Evolutionary conservation across 2,113 vertebrate genomes (phyloP).

Genomic region (Tragelaphus scriptus): DNA sequence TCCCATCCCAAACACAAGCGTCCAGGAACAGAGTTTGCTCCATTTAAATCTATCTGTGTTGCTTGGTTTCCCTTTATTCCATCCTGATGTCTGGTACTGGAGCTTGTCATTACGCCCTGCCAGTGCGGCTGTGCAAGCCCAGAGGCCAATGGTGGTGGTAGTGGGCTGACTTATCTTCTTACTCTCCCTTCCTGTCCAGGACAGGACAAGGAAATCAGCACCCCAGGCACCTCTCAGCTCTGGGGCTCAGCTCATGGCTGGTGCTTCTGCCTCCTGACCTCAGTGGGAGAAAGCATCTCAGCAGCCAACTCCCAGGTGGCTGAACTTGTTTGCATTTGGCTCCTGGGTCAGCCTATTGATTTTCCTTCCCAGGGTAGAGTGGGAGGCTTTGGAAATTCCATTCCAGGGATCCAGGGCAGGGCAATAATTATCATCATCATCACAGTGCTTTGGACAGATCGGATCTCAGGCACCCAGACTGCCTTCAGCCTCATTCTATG

Average conservation of each 20-base stretch:
- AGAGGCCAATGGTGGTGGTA: accelerated
- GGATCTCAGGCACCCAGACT: background rate
- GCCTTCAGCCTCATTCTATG: background rate
- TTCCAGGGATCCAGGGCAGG: background rate
- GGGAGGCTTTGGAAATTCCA: background rate
- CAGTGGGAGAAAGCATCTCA: background rate
- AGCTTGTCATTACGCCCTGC: accelerated
- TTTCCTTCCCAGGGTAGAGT: background rate
- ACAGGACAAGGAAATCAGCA: background rate
- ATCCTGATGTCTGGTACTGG: background rate
- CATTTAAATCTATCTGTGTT: accelerated
- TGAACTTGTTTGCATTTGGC: background rate
- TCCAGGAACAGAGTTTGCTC: no score
- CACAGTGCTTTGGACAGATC: background rate
- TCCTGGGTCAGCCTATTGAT: background rate
- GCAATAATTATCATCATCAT: background rate
- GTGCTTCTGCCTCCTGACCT: background rate
- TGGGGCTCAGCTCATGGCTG: background rate
- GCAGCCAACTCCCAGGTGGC: background rate
- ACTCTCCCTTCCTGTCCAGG: background rate
- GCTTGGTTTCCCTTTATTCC: background rate
- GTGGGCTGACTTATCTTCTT: background rate
- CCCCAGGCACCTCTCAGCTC: background rate
- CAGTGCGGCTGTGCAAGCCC: accelerated
- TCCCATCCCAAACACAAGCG: background rate